Evolutionary conservation across 2,888 invertebrate species (phyloP), one percentile per base, ranked within the genome.

Genomic region (Dendrolimus houi): DNA sequence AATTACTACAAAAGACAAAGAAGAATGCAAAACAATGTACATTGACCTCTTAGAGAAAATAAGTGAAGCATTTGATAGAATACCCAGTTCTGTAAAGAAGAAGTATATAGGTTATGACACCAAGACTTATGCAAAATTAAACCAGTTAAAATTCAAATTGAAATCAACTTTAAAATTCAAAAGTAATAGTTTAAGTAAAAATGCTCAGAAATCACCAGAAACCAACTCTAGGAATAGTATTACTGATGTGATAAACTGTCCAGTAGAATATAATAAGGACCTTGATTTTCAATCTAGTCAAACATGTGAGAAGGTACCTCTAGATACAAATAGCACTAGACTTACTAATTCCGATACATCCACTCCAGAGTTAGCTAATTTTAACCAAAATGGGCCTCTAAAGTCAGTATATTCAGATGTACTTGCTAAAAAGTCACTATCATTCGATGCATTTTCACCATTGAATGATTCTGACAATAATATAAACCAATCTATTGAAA

Each of bases 1-100:
- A 52, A 57, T 55, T 55, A 59, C 54, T 54, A 57, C 58, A 41
- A 59, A 68, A 65, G 74, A 85, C 12, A 69, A 68, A 59, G 81
- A 85, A 14, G 67, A 78, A 58, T 88, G 85, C 57, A 92, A 92
- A 75, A 80, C 83, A 56, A 85, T 92, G 61, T 93, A 94, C 63
- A 83, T 92, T 62, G 91, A 93, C 67, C 72, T 94, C 52, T 77
- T 94, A 68, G 94, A 94, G 68, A 94, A 93, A 79, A 92, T 93
- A 67, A 92, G 89, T 61, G 81, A 80, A 29, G 92, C 94, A 0
- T 91, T 95, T 63, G 92, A 93, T 65, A 92, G 92, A 79, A 93
- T 95, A 65, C 94, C 94, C 1, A 80, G 92, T 12, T 84, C 91
- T 62, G 90, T 93, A 53, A 92, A 93, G 62, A 87, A 91, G 64